Percentiles rank a stretch among this genome's conserved stretches.
Evolutionary conservation across 1,140 invertebrate genomes (phyloP).

Genomic region (Panagrolaimus sp.): DNA sequence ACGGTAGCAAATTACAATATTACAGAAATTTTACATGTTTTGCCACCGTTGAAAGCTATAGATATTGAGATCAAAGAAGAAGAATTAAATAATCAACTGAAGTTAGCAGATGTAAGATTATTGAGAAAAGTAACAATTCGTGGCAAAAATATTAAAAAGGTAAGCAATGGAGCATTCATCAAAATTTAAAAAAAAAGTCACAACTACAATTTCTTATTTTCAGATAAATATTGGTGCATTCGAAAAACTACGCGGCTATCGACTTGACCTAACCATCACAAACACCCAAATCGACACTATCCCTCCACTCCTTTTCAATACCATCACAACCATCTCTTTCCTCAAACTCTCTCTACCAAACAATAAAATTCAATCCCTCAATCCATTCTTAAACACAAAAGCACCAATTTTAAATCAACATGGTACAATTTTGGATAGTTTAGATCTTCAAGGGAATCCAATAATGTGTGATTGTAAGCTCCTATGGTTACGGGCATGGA

Average conservation of each 20-base stretch:
- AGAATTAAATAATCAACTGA: constrained; percentile 23
- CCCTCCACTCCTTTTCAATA: constrained; percentile 29
- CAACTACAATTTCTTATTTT: too few relatives aligned
- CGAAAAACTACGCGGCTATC: constrained; percentile 25
- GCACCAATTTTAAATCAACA: constrained; percentile 31
- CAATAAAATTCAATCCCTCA: constrained; percentile 27
- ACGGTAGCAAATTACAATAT: constrained; percentile 28
- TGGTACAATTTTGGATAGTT: constrained; percentile 31
- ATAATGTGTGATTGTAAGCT: constrained; percentile 37
- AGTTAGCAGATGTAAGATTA: constrained; percentile 29
- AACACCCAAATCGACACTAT: constrained; percentile 32
- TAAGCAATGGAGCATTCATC: constrained; percentile 13
- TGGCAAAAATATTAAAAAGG: constrained; percentile 28
- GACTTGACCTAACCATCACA: constrained; percentile 23
- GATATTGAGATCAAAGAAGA: constrained; percentile 30
- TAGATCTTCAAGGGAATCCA: constrained; percentile 31
- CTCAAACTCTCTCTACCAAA: constrained; percentile 23
- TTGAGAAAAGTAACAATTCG: constrained; percentile 30
- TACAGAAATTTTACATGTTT: constrained; percentile 22
- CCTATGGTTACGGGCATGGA: constrained; percentile 38
- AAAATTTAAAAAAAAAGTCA: background rate
- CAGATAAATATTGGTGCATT: constrained; percentile 30
- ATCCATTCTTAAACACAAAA: constrained; percentile 6
- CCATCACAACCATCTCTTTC: constrained; percentile 27
- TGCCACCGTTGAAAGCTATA: constrained; percentile 33